Evolutionary conservation across 1,140 invertebrate genomes (phyloP), one percentile per base, ranked within the genome.

Genomic region (Leptestheria dahalacensis): DNA sequence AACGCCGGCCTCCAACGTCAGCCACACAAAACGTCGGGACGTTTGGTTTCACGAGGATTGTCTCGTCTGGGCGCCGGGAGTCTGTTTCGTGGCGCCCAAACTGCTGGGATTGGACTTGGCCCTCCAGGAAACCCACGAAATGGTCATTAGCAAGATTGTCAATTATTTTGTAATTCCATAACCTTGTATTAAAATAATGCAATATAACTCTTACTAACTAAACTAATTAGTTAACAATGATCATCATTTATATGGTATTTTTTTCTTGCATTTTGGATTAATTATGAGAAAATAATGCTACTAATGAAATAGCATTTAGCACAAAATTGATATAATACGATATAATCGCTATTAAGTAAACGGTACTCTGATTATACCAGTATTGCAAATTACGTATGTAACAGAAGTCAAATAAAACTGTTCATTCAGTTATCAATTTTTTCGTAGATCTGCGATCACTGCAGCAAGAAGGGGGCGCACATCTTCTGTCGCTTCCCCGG

Each of bases 11-110:
- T n/a, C n/a, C n/a, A n/a, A n/a, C n/a, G n/a, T n/a, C n/a, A n/a
- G n/a, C n/a, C n/a, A n/a, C n/a, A n/a, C n/a, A n/a, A n/a, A n/a
- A n/a, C n/a, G n/a, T n/a, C 81, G 78, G 66, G 90, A 93, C 71
- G 81, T 91, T 50, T 95, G 92, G 91, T 75, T 90, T 55, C 92
- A 95, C 71, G 90, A 92, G 71, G 83, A 86, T 61, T 96, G 93
- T 73, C 82, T 84, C n/a, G 77, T 93, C 50, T 96, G 91, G 91
- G 83, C 89, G 49, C 82, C 85, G 29, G 88, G 88, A 29, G 80
- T 94, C 46, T 84, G 87, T 65, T 70, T 91, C 50, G 81, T 88
- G 54, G 90, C 89, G 1, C 76, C 80, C 46, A 82, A 82, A 64
- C 71, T 92, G 4, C 79, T 82, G 66, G 87, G 88, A 10, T 73